Evolutionary conservation across 1,140 invertebrate species (phyloP).

Genomic region (Zaprionus camerounensis): DNA sequence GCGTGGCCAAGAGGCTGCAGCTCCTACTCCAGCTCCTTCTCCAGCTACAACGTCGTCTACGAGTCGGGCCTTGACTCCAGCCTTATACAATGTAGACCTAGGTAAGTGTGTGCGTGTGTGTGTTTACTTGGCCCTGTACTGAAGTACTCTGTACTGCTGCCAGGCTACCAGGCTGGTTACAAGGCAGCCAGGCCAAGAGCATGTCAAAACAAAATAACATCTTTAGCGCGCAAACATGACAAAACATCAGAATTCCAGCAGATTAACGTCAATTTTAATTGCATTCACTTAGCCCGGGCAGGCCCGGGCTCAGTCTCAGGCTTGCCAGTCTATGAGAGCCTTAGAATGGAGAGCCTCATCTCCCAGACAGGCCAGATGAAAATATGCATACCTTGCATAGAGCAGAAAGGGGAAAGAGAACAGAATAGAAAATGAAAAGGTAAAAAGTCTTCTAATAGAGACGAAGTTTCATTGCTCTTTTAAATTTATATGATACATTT

Average conservation of each 20-base stretch:
- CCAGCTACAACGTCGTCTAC: constrained; percentile 13
- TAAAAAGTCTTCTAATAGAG: not conserved
- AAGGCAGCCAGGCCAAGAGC: constrained; percentile 68
- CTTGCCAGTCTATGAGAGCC: constrained; percentile 59
- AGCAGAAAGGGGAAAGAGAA: not conserved
- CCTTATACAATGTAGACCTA: constrained; percentile 7
- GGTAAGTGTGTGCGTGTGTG: constrained; percentile 24
- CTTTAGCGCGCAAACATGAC: constrained; percentile 82
- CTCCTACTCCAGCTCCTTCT: constrained; percentile 25
- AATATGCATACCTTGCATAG: constrained; percentile 66
- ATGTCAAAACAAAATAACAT: constrained; percentile 83
- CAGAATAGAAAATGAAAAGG: constrained; percentile 22
- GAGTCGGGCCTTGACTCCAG: constrained; percentile 11
- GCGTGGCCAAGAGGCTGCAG: constrained; percentile 52
- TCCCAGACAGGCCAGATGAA: constrained; percentile 38
- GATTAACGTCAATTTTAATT: constrained; percentile 83
- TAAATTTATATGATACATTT: not conserved
- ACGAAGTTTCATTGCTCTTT: not conserved
- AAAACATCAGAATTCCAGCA: constrained; percentile 83
- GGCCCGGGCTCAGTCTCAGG: constrained; percentile 37
- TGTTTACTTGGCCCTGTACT: constrained; percentile 45
- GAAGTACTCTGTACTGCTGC: constrained; percentile 14
- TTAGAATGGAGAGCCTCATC: constrained; percentile 55
- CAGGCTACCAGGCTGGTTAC: constrained; percentile 38
- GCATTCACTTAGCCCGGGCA: constrained; percentile 73